Evolutionary conservation across 37 sponge, comb jelly and placozoan genomes (phyloP).

Genomic region (Eunapius fragilis): DNA sequence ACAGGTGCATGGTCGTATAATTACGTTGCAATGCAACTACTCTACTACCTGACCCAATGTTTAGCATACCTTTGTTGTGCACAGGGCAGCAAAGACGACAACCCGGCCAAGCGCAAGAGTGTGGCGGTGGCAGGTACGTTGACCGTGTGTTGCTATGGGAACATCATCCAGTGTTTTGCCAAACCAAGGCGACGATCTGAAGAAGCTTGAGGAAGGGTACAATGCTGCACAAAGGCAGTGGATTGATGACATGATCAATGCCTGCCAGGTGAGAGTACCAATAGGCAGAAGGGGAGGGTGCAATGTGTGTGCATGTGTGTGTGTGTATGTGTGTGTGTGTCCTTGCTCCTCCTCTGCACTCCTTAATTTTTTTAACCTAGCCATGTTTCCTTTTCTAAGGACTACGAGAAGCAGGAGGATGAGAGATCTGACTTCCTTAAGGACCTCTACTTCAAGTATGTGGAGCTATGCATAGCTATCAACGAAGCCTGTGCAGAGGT

Average conservation of each 20-base stretch:
- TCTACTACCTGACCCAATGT: too few relatives aligned
- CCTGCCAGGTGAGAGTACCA: conserved; percentile 60
- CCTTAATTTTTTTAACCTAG: background rate
- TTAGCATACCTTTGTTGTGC: background rate
- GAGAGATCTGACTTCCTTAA: conserved; percentile 59
- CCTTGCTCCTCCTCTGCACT: background rate
- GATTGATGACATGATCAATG: conserved; percentile 75
- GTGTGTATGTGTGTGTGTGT: background rate
- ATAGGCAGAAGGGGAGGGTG: too few relatives aligned
- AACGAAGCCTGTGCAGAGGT: conserved; percentile 68
- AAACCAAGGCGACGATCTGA: conserved; percentile 74
- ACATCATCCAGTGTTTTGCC: background rate
- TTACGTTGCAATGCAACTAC: background rate
- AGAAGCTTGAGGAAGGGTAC: conserved; percentile 54
- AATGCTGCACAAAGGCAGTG: conserved; percentile 63
- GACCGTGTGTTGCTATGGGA: background rate
- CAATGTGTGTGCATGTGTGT: too few relatives aligned
- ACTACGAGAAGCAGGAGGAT: conserved; percentile 64
- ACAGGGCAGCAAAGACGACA: background rate
- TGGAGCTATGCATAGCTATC: conserved; percentile 57
- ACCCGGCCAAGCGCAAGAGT: background rate
- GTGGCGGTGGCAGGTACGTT: background rate
- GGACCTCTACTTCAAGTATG: conserved; percentile 52
- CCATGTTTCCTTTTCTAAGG: conserved; percentile 7
- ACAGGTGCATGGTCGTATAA: background rate